These are phyloP conservation scores for Nansenia antarctica DNA, from an alignment of 2,113 vertebrate species.

Conservation along the genomic window DNA sequence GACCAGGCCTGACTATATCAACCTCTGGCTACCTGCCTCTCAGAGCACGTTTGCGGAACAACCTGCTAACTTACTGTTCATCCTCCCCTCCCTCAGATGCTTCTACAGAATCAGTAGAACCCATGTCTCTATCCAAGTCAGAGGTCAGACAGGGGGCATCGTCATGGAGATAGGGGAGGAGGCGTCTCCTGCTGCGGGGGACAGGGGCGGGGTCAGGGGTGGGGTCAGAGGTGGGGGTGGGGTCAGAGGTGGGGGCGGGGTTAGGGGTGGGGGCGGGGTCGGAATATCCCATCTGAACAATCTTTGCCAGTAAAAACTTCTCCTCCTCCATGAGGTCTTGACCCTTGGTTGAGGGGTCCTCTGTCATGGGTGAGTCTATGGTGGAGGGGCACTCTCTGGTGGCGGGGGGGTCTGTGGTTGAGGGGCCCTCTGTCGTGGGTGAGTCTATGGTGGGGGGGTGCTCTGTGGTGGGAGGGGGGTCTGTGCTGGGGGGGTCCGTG, in stretches of 20 bases:
- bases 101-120: neutral
- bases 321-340: constrained; percentile 64
- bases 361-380: neutral
- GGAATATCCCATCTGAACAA: constrained; percentile 55
- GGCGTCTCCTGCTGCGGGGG: constrained; percentile 58
- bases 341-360: constrained; percentile 21
- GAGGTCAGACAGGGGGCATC: constrained; percentile 27
- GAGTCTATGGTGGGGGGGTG: neutral
- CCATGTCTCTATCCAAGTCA: constrained; percentile 13
- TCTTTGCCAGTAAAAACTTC: constrained; percentile 61
- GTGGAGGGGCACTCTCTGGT: neutral
- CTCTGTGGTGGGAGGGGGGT: neutral
- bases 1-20: no score
- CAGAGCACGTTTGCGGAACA: no score
- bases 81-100: neutral
- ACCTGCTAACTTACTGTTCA: constrained; percentile 43
- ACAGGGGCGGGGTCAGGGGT: constrained; percentile 21
- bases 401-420: constrained; percentile 3
- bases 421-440: constrained; percentile 2
- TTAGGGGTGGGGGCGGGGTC: constrained; percentile 28
- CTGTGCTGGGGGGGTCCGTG: neutral
- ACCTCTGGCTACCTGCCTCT: no score
- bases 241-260: constrained; percentile 22
- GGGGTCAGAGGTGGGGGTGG: constrained; percentile 24
- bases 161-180: constrained; percentile 52